Percentiles rank a stretch among this genome's conserved stretches.
Conservation (phyloP, 1,140 invertebrate species). For the Mercenaria mercenaria region DNA sequence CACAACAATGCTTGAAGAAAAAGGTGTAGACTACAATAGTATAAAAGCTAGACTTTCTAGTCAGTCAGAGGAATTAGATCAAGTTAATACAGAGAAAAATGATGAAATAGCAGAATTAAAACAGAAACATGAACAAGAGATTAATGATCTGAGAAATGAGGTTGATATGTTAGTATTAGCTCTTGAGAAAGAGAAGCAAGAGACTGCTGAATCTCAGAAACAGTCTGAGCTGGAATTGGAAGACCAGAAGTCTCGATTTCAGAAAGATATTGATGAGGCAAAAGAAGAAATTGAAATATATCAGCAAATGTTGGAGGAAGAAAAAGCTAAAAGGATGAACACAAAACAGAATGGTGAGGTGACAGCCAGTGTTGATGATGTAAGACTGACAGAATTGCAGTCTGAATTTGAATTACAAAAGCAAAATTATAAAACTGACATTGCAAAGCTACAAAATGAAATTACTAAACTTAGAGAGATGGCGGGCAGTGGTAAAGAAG, state of each 20-base stretch:
- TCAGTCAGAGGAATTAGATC: conserved; percentile 10
- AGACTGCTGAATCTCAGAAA: conserved; percentile 34
- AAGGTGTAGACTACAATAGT: conserved; percentile 46
- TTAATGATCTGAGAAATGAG: conserved; percentile 44
- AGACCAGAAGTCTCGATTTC: conserved; percentile 6
- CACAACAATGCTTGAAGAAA: conserved; percentile 42
- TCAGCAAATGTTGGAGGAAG: conserved; percentile 45
- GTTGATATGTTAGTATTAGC: conserved; percentile 46
- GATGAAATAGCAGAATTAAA: conserved; percentile 56
- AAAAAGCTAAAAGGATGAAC: conserved; percentile 5
- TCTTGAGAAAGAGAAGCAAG: conserved; percentile 53
- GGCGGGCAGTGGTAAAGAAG: background rate
- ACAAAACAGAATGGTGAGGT: background rate
- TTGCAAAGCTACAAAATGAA: background rate
- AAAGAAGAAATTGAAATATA: conserved; percentile 61
- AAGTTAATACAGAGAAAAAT: background rate
- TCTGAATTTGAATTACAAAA: conserved; percentile 10
- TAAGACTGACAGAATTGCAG: conserved; percentile 31
- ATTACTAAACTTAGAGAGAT: background rate
- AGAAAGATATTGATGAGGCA: conserved; percentile 39
- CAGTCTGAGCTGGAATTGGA: conserved; percentile 46
- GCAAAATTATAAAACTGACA: conserved; percentile 4
- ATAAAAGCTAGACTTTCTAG: conserved; percentile 44
- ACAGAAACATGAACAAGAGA: conserved; percentile 36
- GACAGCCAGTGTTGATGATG: background rate